Evolutionary conservation across 2,113 vertebrate species (phyloP), one percentile per base, ranked within the genome.

Genomic region (Parus major): DNA sequence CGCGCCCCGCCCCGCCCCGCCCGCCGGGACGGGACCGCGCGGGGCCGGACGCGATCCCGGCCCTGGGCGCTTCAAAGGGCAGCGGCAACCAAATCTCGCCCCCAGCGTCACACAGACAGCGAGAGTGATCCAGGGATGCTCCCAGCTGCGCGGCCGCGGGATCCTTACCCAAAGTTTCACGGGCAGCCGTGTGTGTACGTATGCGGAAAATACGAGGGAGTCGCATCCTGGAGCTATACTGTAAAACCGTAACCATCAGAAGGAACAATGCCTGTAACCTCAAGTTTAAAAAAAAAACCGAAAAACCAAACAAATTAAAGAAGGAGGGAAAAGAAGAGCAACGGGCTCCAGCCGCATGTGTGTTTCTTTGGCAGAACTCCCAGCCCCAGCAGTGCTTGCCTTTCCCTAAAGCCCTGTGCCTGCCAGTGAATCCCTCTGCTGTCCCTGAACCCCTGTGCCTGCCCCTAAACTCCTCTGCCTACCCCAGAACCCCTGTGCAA

Each of bases 1-100:
- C 53, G 52, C 53, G 29, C 31, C 49, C n/a, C 36, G 66, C 41
- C 46, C 82, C 65, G 33, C 88, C n/a, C 44, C 35, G 60, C 69
- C 68, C 29, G 20, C 29, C 42, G 24, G 10, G n/a, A 13, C 42
- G 24, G 31, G 53, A 9, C 27, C 24, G 70, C 61, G 35, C 16
- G 57, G 12, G 53, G 47, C 36, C 46, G 22, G 35, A 10, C 3
- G 39, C 50, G 33, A 28, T 33, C 11, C 47, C 47, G 47, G 47
- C 12, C 13, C 64, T 1, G 49, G 7, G 57, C 33, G 22, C 69
- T 18, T 14, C 28, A 4, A 5, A 39, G 60, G 50, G 46, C 36
- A 1, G 29, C 19, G 41, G 28, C 9, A 0, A 3, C 17, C 24
- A 1, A 24, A 7, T 0, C 14, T 16, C 31, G 41, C 3, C 5